These are phyloP conservation scores for Poecilia wingei DNA, from an alignment of 2,797 vertebrate genomes.

Conservation along the genomic window DNA sequence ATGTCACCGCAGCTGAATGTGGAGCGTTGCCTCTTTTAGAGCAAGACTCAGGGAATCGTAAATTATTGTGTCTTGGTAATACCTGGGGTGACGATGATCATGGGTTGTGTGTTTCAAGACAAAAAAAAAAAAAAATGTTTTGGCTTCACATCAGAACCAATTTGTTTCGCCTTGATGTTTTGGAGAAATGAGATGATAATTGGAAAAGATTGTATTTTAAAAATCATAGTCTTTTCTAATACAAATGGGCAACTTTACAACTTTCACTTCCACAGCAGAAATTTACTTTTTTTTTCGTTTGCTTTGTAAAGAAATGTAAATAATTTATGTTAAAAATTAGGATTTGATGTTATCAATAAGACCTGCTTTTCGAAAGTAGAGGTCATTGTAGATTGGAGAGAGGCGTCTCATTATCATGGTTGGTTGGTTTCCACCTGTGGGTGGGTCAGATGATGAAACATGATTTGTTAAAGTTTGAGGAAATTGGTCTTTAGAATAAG, in stretches of 20 bases:
- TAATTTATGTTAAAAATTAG: not conserved
- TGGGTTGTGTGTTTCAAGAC: constrained; percentile 27
- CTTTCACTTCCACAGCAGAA: constrained; percentile 6
- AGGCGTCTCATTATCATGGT: too few species aligned
- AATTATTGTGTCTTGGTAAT: constrained; percentile 46
- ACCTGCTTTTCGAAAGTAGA: not conserved
- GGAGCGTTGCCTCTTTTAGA: constrained; percentile 29
- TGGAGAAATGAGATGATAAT: constrained; percentile 28
- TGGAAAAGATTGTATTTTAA: constrained; percentile 1
- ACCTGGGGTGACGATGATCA: constrained; percentile 43
- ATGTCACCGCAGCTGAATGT: constrained; percentile 38
- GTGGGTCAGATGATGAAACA: not conserved
- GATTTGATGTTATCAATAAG: not conserved
- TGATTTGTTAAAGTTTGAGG: not conserved
- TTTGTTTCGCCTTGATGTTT: constrained; percentile 37
- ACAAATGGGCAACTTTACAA: constrained; percentile 18
- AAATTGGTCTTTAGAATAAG: not conserved
- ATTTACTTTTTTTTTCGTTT: constrained; percentile 33
- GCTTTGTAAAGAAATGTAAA: not conserved
- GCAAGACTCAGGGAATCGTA: constrained; percentile 42
- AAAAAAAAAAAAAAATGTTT: constrained; percentile 15
- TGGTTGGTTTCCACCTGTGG: not conserved
- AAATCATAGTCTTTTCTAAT: constrained; percentile 32
- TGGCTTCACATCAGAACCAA: constrained; percentile 16
- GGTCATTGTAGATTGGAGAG: not conserved